Percentiles rank a stretch among this genome's conserved stretches.
phyloP scores from a whole-genome alignment of 2,113 vertebrate genomes.

The Tringa solitaria region DNA sequence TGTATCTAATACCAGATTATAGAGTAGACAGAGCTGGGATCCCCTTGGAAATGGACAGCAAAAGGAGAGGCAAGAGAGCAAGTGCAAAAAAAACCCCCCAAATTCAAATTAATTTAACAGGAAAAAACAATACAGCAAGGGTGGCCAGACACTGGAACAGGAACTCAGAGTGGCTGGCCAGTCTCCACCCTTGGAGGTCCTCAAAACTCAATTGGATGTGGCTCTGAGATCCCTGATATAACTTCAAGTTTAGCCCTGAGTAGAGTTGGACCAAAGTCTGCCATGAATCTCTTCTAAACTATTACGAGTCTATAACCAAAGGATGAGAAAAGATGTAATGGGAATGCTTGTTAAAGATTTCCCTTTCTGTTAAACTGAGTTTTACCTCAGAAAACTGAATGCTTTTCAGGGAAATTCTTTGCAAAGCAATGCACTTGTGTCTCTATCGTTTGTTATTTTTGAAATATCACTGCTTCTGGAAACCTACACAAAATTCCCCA shows the following conservation, averaged over 20 bases:
- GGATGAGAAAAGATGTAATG: not conserved
- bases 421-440: not conserved
- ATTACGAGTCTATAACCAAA: not conserved
- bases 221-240: not conserved
- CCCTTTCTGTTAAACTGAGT: not conserved
- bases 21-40: not conserved
- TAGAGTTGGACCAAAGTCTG: not conserved
- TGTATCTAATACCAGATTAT: not conserved
- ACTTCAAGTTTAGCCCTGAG: not conserved
- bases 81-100: not conserved
- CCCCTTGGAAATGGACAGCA: not conserved
- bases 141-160: too few species aligned
- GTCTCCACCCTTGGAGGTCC: not conserved
- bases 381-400: not conserved
- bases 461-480: not conserved
- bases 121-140: not conserved
- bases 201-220: not conserved
- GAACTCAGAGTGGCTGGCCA: not conserved
- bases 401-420: not conserved
- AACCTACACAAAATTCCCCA: not conserved
- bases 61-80: not conserved
- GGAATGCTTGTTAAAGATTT: not conserved
- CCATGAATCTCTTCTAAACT: not conserved
- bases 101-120: not conserved
- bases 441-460: conserved; percentile 13